Evolutionary conservation across 2,113 vertebrate species (phyloP), one percentile per base, ranked within the genome.

Genomic region (Baryphthengus martii): DNA sequence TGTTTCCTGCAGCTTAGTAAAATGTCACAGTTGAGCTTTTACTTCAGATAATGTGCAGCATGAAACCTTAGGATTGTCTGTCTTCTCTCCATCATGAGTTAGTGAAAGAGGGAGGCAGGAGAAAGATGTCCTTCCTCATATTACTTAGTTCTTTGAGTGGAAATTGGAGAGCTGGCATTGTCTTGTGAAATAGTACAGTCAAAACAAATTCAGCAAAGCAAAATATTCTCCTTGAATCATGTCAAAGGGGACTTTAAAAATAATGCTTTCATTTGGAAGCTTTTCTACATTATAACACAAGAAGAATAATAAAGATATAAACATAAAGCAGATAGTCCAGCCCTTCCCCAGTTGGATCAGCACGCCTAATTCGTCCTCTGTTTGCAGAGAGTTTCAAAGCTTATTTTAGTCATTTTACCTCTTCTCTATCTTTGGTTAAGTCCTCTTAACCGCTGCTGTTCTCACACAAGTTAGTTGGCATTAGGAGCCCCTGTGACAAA

Each of bases 401-500:
- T 85, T 65, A 11, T 18, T 53, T 53, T 2, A 39, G 26, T 24
- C 8, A 7, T 16, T 42, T 37, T 13, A 67, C n/a, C n/a, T 67
- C 21, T 13, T 15, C 25, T 16, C 11, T 4, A 3, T 5, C 42
- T 42, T 49, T 17, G 26, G 16, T 6, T 17, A 35, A 50, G 35
- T 31, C 31, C 50, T 26, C 4, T 23, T 45, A 18, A 18, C 24
- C 1, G 4, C 40, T 35, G 45, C 79, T 56, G 35, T 56, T 45
- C 21, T 72, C 7, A 1, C 12, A 3, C 14, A 4, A 17, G 8
- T 9, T 18, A 13, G 20, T 11, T 1, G 5, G 8, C 0, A 1
- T 62, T n/a, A 25, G 55, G 29, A 62, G n/a, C 10, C 21, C n/a
- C 55, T 21, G 50, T 44, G 56, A 29, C 49, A n/a, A 31, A 39